Conservation (phyloP, 2,888 invertebrate species). For the Anarsia innoxiella region DNA sequence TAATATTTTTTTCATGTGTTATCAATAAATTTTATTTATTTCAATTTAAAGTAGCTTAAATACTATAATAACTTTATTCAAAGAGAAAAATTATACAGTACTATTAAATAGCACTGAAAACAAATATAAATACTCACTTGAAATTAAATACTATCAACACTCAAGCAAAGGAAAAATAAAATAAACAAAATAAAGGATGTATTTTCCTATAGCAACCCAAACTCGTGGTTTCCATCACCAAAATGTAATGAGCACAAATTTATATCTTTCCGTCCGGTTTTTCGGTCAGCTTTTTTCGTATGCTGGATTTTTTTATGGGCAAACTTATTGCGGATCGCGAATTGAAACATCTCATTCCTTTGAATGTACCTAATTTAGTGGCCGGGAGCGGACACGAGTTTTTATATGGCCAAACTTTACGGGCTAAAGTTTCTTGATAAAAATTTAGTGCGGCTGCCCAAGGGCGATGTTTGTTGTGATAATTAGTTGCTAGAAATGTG, state of each 20-base stretch:
- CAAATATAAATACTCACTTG: no score
- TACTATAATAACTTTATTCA: no score
- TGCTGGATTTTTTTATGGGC: slow-evolving; percentile 24
- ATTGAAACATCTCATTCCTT: slow-evolving; percentile 42
- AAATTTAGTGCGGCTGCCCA: slow-evolving; percentile 19
- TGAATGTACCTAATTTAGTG: slow-evolving; percentile 55
- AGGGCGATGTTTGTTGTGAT: slow-evolving; percentile 11
- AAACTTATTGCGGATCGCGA: slow-evolving; percentile 30
- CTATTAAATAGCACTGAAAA: no score
- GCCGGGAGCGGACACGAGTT: slow-evolving; percentile 22
- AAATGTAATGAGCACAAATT: slow-evolving; percentile 28
- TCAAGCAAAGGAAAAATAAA: background rate
- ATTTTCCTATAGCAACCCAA: slow-evolving; percentile 1
- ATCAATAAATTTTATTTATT: no score
- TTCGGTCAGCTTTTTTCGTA: slow-evolving; percentile 25
- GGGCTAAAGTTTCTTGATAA: slow-evolving; percentile 28
- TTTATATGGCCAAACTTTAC: slow-evolving; percentile 33
- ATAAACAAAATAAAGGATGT: slow-evolving; percentile 3
- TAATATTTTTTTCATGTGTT: no score
- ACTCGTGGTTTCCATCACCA: slow-evolving; percentile 10
- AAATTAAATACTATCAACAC: no score
- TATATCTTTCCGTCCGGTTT: slow-evolving; percentile 22
- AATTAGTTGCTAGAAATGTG: no score
- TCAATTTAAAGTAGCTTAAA: no score
- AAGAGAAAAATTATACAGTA: no score